Percentiles rank a stretch among this genome's conserved stretches.
Evolutionary conservation across 1,140 invertebrate genomes (phyloP).

Genomic region (Euura saliciscinereae): DNA sequence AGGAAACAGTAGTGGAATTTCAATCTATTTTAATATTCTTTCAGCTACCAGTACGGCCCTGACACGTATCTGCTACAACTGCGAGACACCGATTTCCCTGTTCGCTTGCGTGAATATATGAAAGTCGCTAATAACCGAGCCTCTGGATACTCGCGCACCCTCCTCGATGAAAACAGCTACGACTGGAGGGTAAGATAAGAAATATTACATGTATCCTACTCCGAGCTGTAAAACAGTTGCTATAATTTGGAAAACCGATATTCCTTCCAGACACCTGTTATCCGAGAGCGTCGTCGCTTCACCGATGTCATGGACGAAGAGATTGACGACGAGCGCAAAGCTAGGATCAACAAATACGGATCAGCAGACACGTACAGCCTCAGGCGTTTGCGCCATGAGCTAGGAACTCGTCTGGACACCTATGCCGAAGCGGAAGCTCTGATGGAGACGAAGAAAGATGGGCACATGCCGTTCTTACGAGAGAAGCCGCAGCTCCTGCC

Average conservation of each 20-base stretch:
- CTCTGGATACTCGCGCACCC: conserved; percentile 67
- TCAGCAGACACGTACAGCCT: conserved; percentile 72
- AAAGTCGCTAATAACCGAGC: conserved; percentile 82
- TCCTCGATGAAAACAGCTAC: conserved; percentile 71
- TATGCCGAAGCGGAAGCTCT: conserved; percentile 86
- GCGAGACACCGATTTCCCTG: conserved; percentile 90
- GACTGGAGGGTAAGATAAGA: conserved; percentile 74
- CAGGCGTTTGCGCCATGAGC: conserved; percentile 78
- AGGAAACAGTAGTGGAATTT: conserved; percentile 15
- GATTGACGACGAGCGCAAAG: conserved; percentile 87
- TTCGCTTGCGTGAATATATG: conserved; percentile 89
- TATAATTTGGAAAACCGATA: neutral
- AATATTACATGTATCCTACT: conserved; percentile 7
- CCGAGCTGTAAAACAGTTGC: neutral
- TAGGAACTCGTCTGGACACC: conserved; percentile 78
- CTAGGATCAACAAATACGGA: conserved; percentile 79
- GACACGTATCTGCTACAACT: conserved; percentile 94
- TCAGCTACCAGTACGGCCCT: conserved; percentile 91
- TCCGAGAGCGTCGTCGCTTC: conserved; percentile 87
- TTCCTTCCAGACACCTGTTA: conserved; percentile 74
- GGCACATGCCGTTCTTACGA: conserved; percentile 79
- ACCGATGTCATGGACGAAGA: conserved; percentile 96
- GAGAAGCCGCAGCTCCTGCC: conserved; percentile 81
- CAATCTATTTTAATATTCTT: conserved; percentile 30
- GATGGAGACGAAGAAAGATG: conserved; percentile 79